phyloP scores from a whole-genome alignment of 2,888 invertebrate species.

The Orthosia cruda region DNA sequence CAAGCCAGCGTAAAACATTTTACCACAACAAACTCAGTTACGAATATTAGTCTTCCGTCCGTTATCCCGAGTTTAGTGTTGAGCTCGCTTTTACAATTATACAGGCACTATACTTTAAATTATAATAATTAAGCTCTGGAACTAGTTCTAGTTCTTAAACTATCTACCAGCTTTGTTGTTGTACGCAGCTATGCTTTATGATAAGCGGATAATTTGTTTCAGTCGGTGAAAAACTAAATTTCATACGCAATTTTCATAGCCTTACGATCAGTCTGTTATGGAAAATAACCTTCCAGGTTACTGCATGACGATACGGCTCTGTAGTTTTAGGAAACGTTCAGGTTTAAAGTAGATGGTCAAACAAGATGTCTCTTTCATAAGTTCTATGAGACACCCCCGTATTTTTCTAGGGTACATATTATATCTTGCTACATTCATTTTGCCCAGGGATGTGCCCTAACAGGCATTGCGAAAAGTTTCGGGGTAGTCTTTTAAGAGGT shows the following conservation, averaged over 20 bases:
- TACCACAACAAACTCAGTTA: constrained; percentile 33
- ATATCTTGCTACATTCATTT: too few species aligned
- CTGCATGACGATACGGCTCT: too few species aligned
- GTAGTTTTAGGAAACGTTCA: too few species aligned
- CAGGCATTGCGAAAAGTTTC: too few species aligned
- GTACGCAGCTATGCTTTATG: constrained; percentile 10
- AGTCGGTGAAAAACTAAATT: not conserved
- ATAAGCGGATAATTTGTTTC: constrained; percentile 10
- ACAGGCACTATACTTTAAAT: constrained; percentile 31
- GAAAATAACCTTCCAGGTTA: not conserved
- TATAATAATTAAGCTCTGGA: constrained; percentile 35
- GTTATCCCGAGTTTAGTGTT: constrained; percentile 15
- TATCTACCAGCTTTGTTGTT: constrained; percentile 20
- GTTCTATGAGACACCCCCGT: too few species aligned
- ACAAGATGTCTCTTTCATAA: too few species aligned
- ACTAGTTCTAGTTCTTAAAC: constrained; percentile 31
- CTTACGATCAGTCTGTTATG: not conserved
- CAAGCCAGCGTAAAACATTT: not conserved
- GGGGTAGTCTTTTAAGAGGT: too few species aligned
- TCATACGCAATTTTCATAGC: too few species aligned
- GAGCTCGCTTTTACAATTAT: constrained; percentile 49
- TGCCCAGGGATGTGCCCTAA: too few species aligned
- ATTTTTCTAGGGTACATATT: too few species aligned
- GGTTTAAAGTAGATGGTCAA: too few species aligned
- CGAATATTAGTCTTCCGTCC: constrained; percentile 24